A percentile compares a stretch with the other conserved stretches of the same genome.
phyloP scores from a whole-genome alignment of 1,140 invertebrate species.

The Yoshiicerus persimilis region DNA sequence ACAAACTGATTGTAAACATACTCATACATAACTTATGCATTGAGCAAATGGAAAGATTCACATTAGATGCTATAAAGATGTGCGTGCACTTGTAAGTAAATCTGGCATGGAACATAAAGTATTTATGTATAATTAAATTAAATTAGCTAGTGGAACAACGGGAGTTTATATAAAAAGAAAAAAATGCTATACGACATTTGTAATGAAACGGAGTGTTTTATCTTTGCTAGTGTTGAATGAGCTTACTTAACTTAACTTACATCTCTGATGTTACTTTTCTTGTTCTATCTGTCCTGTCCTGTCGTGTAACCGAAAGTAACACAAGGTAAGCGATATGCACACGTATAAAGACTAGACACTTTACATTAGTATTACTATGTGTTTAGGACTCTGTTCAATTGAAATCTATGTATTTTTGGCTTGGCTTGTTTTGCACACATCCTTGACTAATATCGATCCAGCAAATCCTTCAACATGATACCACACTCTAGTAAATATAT shows the following conservation, averaged over 20 bases:
- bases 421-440: not conserved
- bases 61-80: too few species aligned
- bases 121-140: not conserved
- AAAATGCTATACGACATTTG: not conserved
- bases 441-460: conserved; percentile 19
- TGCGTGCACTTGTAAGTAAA: not conserved
- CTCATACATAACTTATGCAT: not conserved
- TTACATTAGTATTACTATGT: not conserved
- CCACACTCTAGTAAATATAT: not conserved
- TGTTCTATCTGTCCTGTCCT: not conserved
- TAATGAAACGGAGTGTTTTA: not conserved
- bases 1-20: not conserved
- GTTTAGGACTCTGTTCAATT: not conserved
- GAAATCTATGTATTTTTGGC: not conserved
- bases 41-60: not conserved
- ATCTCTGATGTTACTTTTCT: not conserved
- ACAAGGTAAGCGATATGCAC: not conserved
- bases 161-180: not conserved
- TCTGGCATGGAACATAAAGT: not conserved
- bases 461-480: not conserved
- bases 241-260: not conserved
- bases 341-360: not conserved
- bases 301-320: not conserved
- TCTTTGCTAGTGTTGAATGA: not conserved
- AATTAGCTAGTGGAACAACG: not conserved